Conservation (phyloP, 2,888 invertebrate genomes). For the Pyrocoelia pectoralis region DNA sequence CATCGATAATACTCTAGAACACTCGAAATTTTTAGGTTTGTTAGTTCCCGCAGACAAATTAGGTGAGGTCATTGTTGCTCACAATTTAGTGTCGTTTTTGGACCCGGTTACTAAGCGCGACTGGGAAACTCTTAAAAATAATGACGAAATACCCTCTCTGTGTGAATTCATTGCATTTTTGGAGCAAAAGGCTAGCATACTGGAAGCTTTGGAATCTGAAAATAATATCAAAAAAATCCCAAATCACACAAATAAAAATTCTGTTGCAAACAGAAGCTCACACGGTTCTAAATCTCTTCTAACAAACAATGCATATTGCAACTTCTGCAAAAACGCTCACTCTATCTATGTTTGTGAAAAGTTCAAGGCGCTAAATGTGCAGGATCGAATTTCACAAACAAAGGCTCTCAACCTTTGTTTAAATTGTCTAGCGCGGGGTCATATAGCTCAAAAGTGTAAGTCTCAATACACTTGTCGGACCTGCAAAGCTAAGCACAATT, state of each 20-base stretch:
- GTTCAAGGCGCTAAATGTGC: constrained; percentile 13
- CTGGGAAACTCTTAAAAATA: constrained; percentile 5
- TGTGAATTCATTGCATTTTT: constrained; percentile 13
- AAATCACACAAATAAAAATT: background rate
- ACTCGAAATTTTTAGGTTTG: constrained; percentile 15
- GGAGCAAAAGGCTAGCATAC: background rate
- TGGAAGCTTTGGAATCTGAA: background rate
- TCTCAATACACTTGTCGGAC: constrained; percentile 16
- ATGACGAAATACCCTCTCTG: background rate
- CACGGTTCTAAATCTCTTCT: background rate
- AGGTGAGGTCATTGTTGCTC: background rate
- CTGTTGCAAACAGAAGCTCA: background rate
- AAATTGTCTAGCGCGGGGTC: constrained; percentile 32
- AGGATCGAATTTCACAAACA: constrained; percentile 12
- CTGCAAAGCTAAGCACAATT: constrained; percentile 28
- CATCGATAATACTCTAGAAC: constrained; percentile 14
- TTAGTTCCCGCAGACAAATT: background rate
- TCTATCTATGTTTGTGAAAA: constrained; percentile 15
- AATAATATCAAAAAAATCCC: background rate
- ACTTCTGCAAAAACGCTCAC: constrained; percentile 16
- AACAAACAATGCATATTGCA: background rate
- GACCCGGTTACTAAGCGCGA: constrained; percentile 7
- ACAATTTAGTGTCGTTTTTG: background rate
- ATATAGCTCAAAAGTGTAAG: constrained; percentile 22
- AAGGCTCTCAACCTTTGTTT: constrained; percentile 28